Percentiles rank a stretch among this genome's conserved stretches.
These are phyloP conservation scores for Catocala fraxini DNA, from an alignment of 2,888 invertebrate genomes.

Conservation along the genomic window DNA sequence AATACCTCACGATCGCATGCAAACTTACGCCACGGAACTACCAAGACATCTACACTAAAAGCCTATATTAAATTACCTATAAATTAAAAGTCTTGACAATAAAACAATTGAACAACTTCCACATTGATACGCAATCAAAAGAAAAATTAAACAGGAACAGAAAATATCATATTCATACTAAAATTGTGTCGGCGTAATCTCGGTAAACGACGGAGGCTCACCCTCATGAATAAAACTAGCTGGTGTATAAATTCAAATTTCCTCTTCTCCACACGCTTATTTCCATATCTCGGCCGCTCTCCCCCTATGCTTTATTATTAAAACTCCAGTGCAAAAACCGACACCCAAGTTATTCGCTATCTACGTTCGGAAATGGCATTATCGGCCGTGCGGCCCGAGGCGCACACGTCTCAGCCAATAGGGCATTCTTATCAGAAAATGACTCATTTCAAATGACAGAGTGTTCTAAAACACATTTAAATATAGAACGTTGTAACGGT, in stretches of 20 bases:
- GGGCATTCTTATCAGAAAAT: constrained; percentile 91
- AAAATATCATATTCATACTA: constrained; percentile 59
- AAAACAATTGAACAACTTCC: constrained; percentile 17
- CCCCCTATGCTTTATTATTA: constrained; percentile 85
- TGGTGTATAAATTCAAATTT: constrained; percentile 87
- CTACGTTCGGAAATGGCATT: constrained; percentile 85
- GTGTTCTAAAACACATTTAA: constrained; percentile 81
- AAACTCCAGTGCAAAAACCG: constrained; percentile 84
- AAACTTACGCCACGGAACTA: too few species aligned
- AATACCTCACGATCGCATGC: too few species aligned
- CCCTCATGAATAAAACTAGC: constrained; percentile 86
- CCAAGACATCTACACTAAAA: too few species aligned
- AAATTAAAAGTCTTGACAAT: constrained; percentile 1
- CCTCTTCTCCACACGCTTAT: constrained; percentile 85
- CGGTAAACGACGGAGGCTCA: constrained; percentile 59
- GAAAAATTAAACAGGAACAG: constrained; percentile 54
- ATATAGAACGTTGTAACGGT: constrained; percentile 68
- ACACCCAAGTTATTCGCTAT: constrained; percentile 83
- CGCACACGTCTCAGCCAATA: constrained; percentile 87
- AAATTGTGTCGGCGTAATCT: constrained; percentile 67
- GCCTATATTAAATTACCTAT: neutral
- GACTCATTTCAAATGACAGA: constrained; percentile 91
- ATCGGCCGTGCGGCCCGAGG: constrained; percentile 79
- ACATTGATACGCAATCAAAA: too few species aligned
- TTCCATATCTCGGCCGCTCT: constrained; percentile 83